phyloP scores from a whole-genome alignment of 2,113 vertebrate species.

The Eleginops maclovinus region DNA sequence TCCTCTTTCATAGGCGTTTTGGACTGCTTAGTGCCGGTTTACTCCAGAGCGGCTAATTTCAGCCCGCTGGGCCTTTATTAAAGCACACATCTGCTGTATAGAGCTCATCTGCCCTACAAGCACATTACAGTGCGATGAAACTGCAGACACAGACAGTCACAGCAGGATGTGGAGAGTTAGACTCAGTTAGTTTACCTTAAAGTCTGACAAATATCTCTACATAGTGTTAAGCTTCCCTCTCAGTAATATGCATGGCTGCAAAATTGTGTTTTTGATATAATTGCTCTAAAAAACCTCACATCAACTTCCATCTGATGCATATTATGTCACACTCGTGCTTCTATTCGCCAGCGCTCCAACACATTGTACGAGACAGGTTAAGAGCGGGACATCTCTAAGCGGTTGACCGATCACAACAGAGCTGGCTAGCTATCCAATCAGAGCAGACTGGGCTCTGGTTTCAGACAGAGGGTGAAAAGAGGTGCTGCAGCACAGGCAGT shows the following conservation, averaged over 20 bases:
- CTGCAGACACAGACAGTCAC: slow-evolving; percentile 2
- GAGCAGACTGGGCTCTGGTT: too few species aligned
- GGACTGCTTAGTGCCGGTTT: neutral
- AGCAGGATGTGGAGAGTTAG: neutral
- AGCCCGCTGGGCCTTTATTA: slow-evolving; percentile 8
- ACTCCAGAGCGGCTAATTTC: slow-evolving; percentile 2
- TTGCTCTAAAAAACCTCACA: too few species aligned
- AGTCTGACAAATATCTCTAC: neutral
- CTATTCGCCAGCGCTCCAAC: too few species aligned
- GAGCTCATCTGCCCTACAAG: slow-evolving; percentile 3
- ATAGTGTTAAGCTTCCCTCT: neutral
- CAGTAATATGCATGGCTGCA: neutral
- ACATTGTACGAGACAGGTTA: too few species aligned
- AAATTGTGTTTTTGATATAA: neutral
- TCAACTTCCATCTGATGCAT: too few species aligned
- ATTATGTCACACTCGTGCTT: too few species aligned
- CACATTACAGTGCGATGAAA: neutral
- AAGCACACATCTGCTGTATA: slow-evolving; percentile 1
- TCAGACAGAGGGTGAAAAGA: too few species aligned
- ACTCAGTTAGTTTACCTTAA: neutral
- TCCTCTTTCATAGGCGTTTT: neutral
- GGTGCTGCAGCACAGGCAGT: too few species aligned
- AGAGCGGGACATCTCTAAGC: too few species aligned
- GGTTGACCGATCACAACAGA: too few species aligned
- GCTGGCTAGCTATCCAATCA: too few species aligned